Conservation (phyloP, 2,113 vertebrate species). For the Oncorhynchus keta region DNA sequence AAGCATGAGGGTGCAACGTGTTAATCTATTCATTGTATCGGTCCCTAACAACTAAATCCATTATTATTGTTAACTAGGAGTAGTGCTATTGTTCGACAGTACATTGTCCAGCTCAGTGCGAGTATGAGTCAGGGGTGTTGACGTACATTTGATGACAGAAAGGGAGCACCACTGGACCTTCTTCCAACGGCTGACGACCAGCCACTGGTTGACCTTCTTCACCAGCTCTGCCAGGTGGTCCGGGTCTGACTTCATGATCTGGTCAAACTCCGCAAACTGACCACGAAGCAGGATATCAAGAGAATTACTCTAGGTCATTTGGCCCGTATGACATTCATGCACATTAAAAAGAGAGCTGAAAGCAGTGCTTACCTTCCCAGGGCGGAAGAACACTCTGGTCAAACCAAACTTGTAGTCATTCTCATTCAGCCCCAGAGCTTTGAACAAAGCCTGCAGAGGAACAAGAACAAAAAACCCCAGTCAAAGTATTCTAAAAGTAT, state of each 20-base stretch:
- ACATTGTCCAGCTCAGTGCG: too few species aligned
- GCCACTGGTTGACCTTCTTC: slow-evolving; percentile 92
- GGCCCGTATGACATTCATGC: not conserved
- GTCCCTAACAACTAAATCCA: not conserved
- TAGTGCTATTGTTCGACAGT: too few species aligned
- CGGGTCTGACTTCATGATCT: slow-evolving; percentile 98
- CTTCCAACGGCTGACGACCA: slow-evolving; percentile 94
- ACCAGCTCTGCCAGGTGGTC: slow-evolving; percentile 93
- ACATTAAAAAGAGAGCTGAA: not conserved
- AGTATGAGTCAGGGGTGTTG: not conserved
- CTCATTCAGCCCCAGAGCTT: slow-evolving; percentile 95
- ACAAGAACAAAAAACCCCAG: not conserved
- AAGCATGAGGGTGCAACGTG: too few species aligned
- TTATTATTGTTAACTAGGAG: too few species aligned
- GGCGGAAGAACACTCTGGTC: slow-evolving; percentile 97
- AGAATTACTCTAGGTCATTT: not conserved
- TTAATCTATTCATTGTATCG: not conserved
- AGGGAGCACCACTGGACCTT: slow-evolving; percentile 96
- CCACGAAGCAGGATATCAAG: not conserved
- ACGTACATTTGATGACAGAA: slow-evolving; percentile 95
- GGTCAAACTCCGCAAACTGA: slow-evolving; percentile 98
- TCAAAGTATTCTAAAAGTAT: not conserved
- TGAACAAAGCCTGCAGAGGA: slow-evolving; percentile 88
- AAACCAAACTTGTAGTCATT: slow-evolving; percentile 97
- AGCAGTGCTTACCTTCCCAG: slow-evolving; percentile 86